These are phyloP conservation scores for Pitta sordida DNA, from an alignment of 2,113 vertebrate species.

Conservation along the genomic window DNA sequence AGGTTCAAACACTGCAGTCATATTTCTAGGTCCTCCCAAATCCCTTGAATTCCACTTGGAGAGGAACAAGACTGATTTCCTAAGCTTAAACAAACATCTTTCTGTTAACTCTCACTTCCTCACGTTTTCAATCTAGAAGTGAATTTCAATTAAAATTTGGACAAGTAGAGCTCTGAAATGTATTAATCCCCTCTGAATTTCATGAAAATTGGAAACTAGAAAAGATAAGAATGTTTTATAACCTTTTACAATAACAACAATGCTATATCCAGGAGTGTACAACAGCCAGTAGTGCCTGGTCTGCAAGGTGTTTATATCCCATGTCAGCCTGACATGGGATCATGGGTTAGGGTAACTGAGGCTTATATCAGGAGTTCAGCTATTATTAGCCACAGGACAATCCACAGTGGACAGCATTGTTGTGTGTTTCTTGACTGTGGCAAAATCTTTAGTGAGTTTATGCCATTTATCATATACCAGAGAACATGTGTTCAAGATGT, in stretches of 20 bases:
- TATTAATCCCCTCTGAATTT: neutral
- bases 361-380: accelerated
- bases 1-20: neutral
- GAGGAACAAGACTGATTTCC: neutral
- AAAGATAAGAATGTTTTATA: neutral
- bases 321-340: neutral
- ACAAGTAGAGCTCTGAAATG: neutral
- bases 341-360: accelerated
- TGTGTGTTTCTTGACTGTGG: neutral
- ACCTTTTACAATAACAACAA: neutral
- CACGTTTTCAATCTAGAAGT: neutral
- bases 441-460: neutral
- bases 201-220: neutral
- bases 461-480: neutral
- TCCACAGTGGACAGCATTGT: neutral
- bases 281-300: neutral
- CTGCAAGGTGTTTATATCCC: neutral
- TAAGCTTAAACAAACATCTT: neutral
- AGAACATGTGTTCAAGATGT: neutral
- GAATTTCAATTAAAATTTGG: neutral
- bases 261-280: neutral
- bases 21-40: neutral
- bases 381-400: neutral
- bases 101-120: neutral
- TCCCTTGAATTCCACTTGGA: neutral